Base-by-base conservation (phyloP, 2,888 invertebrate species). In the Hyppa rectilinea region DNA sequence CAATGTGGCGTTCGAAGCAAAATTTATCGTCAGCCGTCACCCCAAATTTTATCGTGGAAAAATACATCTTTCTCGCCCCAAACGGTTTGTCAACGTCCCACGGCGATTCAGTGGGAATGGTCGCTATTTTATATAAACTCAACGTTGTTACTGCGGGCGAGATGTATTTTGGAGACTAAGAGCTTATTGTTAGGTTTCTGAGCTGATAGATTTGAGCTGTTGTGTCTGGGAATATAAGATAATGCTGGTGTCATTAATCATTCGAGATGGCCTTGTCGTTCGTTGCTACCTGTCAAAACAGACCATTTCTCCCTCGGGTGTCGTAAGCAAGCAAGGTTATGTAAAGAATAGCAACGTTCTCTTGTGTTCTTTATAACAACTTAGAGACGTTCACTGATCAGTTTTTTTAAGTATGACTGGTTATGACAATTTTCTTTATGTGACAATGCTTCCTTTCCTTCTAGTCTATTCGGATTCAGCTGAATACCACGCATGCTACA, bases 21-120 rank as follows among this genome's bases (percentile, higher is more conserved):
- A 87, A 89, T 90, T 89, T 89, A 89, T 89, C 74, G 89, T 80
- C 66, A 6, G 17, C 59, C 79, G 88, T 89, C 89, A 88, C 81
- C 82, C 76, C 91, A 89, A 93, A 94, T 94, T 93, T 94, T 93
- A 94, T 93, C 94, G 93, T 86, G 86, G 90, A 89, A 90, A 93
- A 93, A 94, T 94, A 94, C 93, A 93, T 94, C 92, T 94, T 93
- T 94, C 92, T 93, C 92, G 91, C 92, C 89, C 90, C 82, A 73
- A 87, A 85, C 91, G 89, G 90, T 95, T 94, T 94, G 94, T 95
- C 95, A 95, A 94, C 87, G 95, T 95, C 95, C 84, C 65, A 64
- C 78, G 88, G 89, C 92, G 92, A 93, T 93, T 92, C 91, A 82
- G 87, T 76, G 74, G 88, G 87, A 94, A 94, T 93, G 93, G 90